Evolutionary conservation across 1,140 invertebrate genomes (phyloP), one percentile per base, ranked within the genome.

Genomic region (Delia radicum): DNA sequence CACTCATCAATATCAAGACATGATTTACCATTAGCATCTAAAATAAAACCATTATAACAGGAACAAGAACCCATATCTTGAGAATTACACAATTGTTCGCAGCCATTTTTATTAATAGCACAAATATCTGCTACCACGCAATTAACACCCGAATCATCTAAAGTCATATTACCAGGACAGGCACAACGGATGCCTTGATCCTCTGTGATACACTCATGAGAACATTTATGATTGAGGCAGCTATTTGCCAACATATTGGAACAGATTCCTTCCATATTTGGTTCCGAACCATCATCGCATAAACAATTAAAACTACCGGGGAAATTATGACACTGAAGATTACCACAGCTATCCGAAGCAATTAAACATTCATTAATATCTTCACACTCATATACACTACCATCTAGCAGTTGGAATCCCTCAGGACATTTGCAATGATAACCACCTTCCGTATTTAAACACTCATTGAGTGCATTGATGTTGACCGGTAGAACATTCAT

Each of bases 1-100:
- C 95, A 96, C 86, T 96, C 95, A 86, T 96, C 92, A 76, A 95
- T 90, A 86, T 96, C 93, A n/a, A 61, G 12, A 62, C 88, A 89
- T 6, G 79, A 84, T 46, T 78, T 77, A 21, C 78, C 79, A 74
- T 88, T 81, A 0, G 74, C 48, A 13, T 79, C 76, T 0, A 89
- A 67, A 3, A 72, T 69, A 62, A 86, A 90, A 3, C 91, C 91
- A 37, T 85, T 79, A 13, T 85, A 87, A 78, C 91, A 91, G 15
- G 80, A 78, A 78, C 90, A 91, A 28, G 86, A 83, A 1, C 83
- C 81, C 0, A 85, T 80, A 31, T 80, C 76, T 4, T 79, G 77
- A 3, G 79, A 79, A 0, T 81, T 74, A 33, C 89, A 90, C 0
- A 86, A 81, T 73, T 90, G 89, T 4, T 89, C 88, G 76, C 89